A percentile compares a stretch with the other conserved stretches of the same genome.
Conservation (phyloP, 2,113 vertebrate genomes). For the Pithys albifrons region DNA sequence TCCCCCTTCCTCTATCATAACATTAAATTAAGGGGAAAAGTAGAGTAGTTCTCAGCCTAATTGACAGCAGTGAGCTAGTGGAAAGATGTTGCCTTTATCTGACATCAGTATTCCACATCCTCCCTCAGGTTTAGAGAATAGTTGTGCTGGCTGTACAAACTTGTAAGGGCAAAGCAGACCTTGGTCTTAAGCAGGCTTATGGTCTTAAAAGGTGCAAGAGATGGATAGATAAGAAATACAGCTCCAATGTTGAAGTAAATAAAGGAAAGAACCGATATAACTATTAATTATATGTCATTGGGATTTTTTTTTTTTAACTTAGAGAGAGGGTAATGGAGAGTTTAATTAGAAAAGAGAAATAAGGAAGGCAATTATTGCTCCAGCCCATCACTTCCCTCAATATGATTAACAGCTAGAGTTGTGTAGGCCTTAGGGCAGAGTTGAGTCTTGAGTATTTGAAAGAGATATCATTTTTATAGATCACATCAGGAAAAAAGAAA, state of each 20-base stretch:
- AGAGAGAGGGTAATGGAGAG: conserved; percentile 36
- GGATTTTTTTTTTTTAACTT: neutral
- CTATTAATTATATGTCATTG: conserved; percentile 35
- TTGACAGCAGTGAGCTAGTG: neutral
- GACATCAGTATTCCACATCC: neutral
- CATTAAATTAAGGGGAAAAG: neutral
- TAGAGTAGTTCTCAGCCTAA: neutral
- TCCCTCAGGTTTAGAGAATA: neutral
- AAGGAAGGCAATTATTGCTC: conserved; percentile 42
- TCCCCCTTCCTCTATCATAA: neutral
- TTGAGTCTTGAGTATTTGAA: conserved; percentile 49
- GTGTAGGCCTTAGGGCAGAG: conserved; percentile 42
- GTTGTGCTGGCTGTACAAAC: neutral
- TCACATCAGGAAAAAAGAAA: conserved; percentile 1
- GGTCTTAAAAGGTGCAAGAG: neutral
- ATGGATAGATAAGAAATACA: neutral
- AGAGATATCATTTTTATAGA: conserved; percentile 42
- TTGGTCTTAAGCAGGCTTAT: neutral
- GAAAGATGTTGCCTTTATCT: neutral
- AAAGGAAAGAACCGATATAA: neutral
- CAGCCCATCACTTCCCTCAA: conserved; percentile 21
- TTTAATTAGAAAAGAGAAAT: conserved; percentile 54
- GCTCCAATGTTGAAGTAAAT: neutral
- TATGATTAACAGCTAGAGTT: conserved; percentile 49
- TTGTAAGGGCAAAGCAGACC: neutral